Evolutionary conservation across 2,888 invertebrate genomes (phyloP), one percentile per base, ranked within the genome.

Genomic region (Cantharis lateralis): DNA sequence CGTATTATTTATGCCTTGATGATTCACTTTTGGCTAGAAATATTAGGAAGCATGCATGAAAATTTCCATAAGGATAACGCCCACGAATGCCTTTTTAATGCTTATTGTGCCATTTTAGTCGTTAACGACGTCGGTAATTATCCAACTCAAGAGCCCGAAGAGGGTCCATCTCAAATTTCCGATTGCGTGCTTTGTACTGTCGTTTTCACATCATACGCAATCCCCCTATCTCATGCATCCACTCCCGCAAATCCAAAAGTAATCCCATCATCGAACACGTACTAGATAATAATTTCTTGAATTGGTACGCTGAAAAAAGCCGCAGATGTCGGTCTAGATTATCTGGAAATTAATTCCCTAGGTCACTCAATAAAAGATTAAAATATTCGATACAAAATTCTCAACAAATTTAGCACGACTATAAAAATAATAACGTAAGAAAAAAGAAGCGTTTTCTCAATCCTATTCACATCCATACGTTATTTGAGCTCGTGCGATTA

Each of bases 201-300:
- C 78, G 73, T 70, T 76, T 75, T 74, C 76, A 61, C 64, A 66
- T 74, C 73, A 70, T 76, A 70, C 71, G 32, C 15, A 72, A 32
- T 62, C 64, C 77, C 78, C 78, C 80, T 80, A 80, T 80, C 80
- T 76, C 73, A 76, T 75, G 75, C 71, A 78, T 78, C 78, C 80
- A 80, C 74, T 78, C 77, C 76, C 71, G 69, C 71, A 79, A 77
- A 79, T 78, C 78, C 79, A 20, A 68, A 76, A 72, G 71, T 79
- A 79, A 79, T 79, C 77, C 75, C 66, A 74, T 71, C 77, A 73
- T 18, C 75, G 75, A 78, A 80, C 76, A 75, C 74, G 72, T 66
- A 73, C 72, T 73, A 71, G 80, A 80, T 79, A 80, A 79, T 79
- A 78, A 78, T 78, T 78, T 80, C 78, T 76, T 75, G 77, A 79